Conservation (phyloP, 1,140 invertebrate genomes). For the Venturia canescens region DNA sequence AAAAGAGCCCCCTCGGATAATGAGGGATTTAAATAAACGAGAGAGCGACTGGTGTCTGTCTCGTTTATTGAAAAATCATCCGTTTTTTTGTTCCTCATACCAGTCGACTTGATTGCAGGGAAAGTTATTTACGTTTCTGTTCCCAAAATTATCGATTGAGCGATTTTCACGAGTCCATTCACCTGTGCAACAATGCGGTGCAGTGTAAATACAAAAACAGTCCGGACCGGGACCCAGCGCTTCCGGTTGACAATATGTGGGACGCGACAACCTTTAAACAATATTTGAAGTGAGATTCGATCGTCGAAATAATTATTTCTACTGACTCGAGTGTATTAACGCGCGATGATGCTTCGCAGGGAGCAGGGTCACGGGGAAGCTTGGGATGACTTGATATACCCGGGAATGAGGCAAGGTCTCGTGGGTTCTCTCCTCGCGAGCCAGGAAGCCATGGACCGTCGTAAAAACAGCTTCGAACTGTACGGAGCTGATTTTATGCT, state of each 20-base stretch:
- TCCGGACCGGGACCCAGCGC: conserved; percentile 82
- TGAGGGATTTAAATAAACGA: neutral
- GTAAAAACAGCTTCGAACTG: conserved; percentile 93
- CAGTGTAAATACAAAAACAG: conserved; percentile 94
- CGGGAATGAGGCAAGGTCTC: conserved; percentile 92
- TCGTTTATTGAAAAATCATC: no score
- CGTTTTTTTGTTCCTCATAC: neutral
- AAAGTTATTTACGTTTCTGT: conserved; percentile 95
- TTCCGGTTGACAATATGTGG: conserved; percentile 85
- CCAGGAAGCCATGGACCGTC: conserved; percentile 90
- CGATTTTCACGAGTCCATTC: conserved; percentile 95
- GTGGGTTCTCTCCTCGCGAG: conserved; percentile 91
- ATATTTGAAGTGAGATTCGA: conserved; percentile 68
- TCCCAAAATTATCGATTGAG: conserved; percentile 92
- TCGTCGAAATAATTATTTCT: conserved; percentile 33
- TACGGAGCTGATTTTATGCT: conserved; percentile 97
- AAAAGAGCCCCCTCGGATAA: neutral
- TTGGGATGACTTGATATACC: conserved; percentile 90
- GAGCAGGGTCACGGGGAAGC: conserved; percentile 82
- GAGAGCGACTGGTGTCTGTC: no score
- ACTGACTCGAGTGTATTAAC: neutral
- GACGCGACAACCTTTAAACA: conserved; percentile 73
- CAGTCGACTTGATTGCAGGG: conserved; percentile 76
- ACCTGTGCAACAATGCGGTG: conserved; percentile 95
- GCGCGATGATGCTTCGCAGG: conserved; percentile 58